Percentiles rank a stretch among this genome's conserved stretches.
phyloP scores from a whole-genome alignment of 1,140 invertebrate species.

The Arion vulgaris region DNA sequence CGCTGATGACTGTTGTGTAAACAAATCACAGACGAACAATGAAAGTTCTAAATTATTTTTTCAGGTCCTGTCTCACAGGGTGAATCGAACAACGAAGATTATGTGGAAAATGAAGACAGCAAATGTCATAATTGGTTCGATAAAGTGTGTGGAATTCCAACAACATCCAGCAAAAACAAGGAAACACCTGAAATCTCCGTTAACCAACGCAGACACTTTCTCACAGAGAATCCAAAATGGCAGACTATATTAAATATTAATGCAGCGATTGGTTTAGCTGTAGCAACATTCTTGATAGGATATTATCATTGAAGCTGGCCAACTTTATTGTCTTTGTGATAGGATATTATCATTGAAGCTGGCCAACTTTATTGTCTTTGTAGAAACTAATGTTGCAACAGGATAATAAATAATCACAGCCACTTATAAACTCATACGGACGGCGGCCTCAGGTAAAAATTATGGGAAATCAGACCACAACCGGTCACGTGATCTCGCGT shows the following conservation, averaged over 20 bases:
- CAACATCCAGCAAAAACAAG: slow-evolving; percentile 10
- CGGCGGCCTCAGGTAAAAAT: too few species aligned
- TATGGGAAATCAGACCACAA: too few species aligned
- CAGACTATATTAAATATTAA: slow-evolving; percentile 52
- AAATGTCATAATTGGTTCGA: slow-evolving; percentile 43
- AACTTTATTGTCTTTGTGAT: too few species aligned
- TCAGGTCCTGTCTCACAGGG: not conserved
- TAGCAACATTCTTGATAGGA: slow-evolving; percentile 55
- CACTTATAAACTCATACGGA: too few species aligned
- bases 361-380: too few species aligned
- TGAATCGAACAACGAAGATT: not conserved
- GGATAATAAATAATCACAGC: too few species aligned
- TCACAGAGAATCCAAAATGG: slow-evolving; percentile 49
- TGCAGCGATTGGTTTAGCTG: slow-evolving; percentile 48
- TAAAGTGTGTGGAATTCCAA: slow-evolving; percentile 51
- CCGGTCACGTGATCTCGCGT: too few species aligned
- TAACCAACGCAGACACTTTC: slow-evolving; percentile 45
- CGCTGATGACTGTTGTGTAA: too few species aligned
- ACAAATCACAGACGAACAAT: too few species aligned
- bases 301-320: slow-evolving; percentile 47
- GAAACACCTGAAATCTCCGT: slow-evolving; percentile 47
- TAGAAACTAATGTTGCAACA: too few species aligned
- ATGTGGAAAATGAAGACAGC: slow-evolving; percentile 13
- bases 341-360: slow-evolving; percentile 48
- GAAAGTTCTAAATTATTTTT: too few species aligned